These are phyloP conservation scores for Tragopan temminckii DNA, from an alignment of 2,797 vertebrate species.

Conservation along the genomic window DNA sequence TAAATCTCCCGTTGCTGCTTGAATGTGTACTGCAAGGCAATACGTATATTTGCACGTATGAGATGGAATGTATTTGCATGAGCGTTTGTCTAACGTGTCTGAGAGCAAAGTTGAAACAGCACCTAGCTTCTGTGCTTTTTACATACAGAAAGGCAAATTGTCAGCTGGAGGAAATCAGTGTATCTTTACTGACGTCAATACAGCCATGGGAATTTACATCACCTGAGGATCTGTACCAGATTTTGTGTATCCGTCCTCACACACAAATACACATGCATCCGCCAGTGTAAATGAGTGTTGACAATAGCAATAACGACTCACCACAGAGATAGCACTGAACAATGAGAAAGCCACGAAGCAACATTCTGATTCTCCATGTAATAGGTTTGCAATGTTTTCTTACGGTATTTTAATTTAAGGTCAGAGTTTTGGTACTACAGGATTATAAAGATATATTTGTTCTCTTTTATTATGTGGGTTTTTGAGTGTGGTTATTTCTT, in stretches of 20 bases:
- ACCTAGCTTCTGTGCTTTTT: constrained; percentile 36
- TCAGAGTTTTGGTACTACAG: constrained; percentile 8
- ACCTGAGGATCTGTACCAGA: constrained; percentile 46
- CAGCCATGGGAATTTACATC: constrained; percentile 31
- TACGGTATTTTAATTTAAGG: background rate
- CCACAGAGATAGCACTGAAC: background rate
- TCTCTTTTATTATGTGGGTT: background rate
- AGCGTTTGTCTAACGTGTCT: background rate
- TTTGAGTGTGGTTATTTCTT: background rate
- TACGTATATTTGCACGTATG: background rate
- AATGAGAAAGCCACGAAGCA: constrained; percentile 13
- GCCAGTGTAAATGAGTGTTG: constrained; percentile 3
- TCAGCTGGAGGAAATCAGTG: constrained; percentile 34
- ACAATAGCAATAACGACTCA: background rate
- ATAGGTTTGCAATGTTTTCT: constrained; percentile 18
- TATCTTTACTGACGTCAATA: constrained; percentile 32
- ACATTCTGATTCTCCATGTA: background rate
- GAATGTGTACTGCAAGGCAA: background rate
- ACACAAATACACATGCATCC: background rate
- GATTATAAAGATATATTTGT: constrained; percentile 14
- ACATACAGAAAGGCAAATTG: background rate
- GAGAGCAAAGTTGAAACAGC: constrained; percentile 17
- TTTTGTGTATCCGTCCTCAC: background rate
- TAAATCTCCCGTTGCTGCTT: background rate
- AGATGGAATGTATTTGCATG: background rate